Evolutionary conservation across 2,113 vertebrate genomes (phyloP).

Genomic region (Cercocebus atys): DNA sequence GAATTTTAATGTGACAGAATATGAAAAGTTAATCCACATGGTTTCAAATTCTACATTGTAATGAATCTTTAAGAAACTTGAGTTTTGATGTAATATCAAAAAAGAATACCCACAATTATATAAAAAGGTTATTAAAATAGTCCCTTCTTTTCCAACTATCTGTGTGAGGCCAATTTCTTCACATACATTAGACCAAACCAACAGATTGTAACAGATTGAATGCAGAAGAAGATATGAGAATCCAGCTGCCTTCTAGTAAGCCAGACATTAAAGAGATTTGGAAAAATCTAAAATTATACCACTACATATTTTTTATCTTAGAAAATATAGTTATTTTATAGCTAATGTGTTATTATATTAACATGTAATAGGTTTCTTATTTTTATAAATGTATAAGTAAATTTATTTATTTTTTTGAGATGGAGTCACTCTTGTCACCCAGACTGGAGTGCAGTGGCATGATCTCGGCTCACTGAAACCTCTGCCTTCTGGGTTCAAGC

Average conservation of each 20-base stretch:
- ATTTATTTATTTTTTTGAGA: neutral
- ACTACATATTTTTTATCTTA: neutral
- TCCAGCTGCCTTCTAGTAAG: neutral
- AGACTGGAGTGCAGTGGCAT: too few species aligned
- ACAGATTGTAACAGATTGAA: neutral
- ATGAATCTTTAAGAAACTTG: neutral
- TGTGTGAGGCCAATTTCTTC: neutral
- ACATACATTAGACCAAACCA: neutral
- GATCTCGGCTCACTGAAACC: too few species aligned
- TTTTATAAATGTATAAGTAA: conserved; percentile 23
- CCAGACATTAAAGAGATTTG: neutral
- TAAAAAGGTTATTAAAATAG: neutral
- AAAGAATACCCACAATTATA: neutral
- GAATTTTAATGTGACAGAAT: neutral
- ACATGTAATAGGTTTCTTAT: neutral
- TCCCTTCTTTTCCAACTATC: neutral
- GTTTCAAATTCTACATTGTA: conserved; percentile 6
- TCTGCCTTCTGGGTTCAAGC: too few species aligned
- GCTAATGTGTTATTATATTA: neutral
- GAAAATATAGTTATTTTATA: conserved; percentile 30
- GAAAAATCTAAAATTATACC: conserved; percentile 8
- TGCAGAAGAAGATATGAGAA: neutral
- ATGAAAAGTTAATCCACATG: neutral
- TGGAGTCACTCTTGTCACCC: too few species aligned
- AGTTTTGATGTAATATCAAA: neutral